phyloP scores from a whole-genome alignment of 2,797 vertebrate species.

The Coreius guichenoti region DNA sequence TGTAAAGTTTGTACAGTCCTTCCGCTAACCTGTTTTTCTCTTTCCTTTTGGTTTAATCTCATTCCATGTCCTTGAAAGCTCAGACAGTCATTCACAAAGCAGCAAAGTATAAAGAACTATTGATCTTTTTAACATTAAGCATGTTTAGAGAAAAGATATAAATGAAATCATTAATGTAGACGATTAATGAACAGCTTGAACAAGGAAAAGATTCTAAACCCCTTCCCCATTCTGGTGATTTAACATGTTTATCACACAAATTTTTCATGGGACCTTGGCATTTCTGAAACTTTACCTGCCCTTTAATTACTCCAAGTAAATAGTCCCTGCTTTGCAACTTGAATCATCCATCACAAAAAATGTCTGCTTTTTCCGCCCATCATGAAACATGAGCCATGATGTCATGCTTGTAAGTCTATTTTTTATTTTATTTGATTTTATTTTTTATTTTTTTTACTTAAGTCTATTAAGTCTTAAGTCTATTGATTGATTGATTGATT shows the following conservation, averaged over 20 bases:
- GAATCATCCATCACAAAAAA: neutral
- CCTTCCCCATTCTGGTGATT: conserved; percentile 4
- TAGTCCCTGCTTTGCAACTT: conserved; percentile 18
- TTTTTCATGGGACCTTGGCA: conserved; percentile 28
- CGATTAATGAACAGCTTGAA: conserved; percentile 1
- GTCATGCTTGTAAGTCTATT: neutral
- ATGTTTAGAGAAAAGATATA: neutral
- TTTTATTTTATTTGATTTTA: too few species aligned
- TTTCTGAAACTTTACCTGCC: conserved; percentile 30
- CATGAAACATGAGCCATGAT: neutral
- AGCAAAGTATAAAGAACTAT: neutral
- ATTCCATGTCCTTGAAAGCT: conserved; percentile 12
- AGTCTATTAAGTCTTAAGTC: too few species aligned
- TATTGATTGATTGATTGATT: neutral
- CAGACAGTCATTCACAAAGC: neutral
- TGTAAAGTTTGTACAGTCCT: conserved; percentile 35
- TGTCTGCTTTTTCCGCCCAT: neutral
- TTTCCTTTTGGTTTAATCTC: conserved; percentile 17
- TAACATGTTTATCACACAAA: conserved; percentile 2
- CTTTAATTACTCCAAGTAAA: conserved; percentile 41
- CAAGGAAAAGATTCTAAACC: neutral
- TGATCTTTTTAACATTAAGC: neutral
- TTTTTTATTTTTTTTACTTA: neutral
- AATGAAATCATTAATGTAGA: conserved; percentile 1
- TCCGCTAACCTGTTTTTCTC: neutral